Evolutionary conservation across 1,140 invertebrate species (phyloP).

Genomic region (Diuraphis noxia): DNA sequence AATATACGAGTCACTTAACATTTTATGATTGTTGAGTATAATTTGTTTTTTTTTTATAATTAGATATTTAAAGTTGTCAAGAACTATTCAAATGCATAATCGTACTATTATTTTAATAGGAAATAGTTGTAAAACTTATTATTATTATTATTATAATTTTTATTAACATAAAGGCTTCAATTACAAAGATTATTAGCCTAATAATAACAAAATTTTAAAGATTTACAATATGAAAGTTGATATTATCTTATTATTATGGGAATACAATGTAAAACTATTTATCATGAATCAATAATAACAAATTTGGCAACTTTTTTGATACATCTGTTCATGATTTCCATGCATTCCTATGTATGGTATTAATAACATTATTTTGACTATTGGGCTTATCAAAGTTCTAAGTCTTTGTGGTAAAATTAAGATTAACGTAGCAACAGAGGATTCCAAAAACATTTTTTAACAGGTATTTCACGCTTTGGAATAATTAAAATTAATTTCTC

Average conservation of each 20-base stretch:
- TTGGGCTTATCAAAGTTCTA: slow-evolving; percentile 13
- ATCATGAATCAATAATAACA: neutral
- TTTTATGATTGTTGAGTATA: neutral
- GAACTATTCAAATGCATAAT: neutral
- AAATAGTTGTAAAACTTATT: neutral
- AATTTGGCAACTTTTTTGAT: neutral
- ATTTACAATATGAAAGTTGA: too few species aligned
- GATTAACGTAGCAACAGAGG: neutral
- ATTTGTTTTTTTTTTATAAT: neutral
- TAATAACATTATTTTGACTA: neutral
- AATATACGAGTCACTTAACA: neutral
- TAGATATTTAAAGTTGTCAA: neutral
- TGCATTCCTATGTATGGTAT: neutral
- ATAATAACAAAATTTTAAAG: too few species aligned
- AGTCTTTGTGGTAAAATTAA: neutral
- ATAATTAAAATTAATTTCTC: slow-evolving; percentile 49
- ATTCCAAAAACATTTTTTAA: slow-evolving; percentile 1
- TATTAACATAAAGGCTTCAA: too few species aligned
- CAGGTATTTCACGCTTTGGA: slow-evolving; percentile 16
- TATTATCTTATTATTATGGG: too few species aligned
- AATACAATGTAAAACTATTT: too few species aligned
- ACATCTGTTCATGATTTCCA: neutral
- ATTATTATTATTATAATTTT: too few species aligned
- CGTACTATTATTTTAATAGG: neutral
- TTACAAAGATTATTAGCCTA: too few species aligned